phyloP scores from a whole-genome alignment of 2,113 vertebrate genomes.

The Halichoeres trimaculatus region DNA sequence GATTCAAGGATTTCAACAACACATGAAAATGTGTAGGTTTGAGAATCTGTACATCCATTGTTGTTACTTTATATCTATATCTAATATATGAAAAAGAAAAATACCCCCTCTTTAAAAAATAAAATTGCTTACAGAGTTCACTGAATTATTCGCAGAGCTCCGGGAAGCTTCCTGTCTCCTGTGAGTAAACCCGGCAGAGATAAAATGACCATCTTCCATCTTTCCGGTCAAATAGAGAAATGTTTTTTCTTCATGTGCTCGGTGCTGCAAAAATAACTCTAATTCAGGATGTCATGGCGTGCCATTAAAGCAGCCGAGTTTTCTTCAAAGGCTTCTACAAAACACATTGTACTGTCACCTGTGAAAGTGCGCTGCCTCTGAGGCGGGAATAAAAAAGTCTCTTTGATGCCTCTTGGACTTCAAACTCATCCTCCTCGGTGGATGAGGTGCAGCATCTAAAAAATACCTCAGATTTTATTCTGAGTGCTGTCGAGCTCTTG shows the following conservation, averaged over 20 bases:
- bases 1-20: too few species aligned
- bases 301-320: constrained; percentile 25
- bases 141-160: too few species aligned
- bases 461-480: constrained; percentile 3
- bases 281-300: constrained; percentile 45
- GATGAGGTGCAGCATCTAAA: not conserved
- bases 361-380: constrained; percentile 6
- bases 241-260: not conserved
- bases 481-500: not conserved
- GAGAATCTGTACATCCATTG: too few species aligned
- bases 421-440: constrained; percentile 1
- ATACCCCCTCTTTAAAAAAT: too few species aligned
- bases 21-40: too few species aligned
- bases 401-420: not conserved
- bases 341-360: constrained; percentile 27
- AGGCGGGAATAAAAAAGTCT: constrained; percentile 1
- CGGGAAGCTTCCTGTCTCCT: too few species aligned
- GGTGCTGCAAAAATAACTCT: constrained; percentile 1
- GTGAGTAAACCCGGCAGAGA: constrained; percentile 15
- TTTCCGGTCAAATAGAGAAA: constrained; percentile 3
- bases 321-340: not conserved
- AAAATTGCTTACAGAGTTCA: too few species aligned
- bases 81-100: too few species aligned
- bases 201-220: not conserved
- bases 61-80: too few species aligned